Base-by-base conservation (phyloP, 1,140 invertebrate species). In the Ceratina australensis region DNA sequence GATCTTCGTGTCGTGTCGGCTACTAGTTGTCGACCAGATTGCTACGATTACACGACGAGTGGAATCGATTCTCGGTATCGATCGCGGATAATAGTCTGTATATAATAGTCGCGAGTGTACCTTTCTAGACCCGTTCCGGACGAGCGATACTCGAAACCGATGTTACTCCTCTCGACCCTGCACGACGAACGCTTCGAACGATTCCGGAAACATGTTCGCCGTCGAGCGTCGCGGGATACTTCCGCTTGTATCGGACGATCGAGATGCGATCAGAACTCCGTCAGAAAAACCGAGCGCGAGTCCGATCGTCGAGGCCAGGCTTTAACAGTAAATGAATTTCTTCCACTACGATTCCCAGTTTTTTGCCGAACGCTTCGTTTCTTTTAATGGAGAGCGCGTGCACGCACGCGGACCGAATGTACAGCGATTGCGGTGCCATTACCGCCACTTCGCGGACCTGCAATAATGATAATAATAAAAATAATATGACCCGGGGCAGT, bases 11-110 rank as follows among this genome's bases (percentile, higher is more conserved):
- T 61, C 33, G 59, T 61, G 52, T 59, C 59, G 78, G 22, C 26
- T 18, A 42, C 59, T 66, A 60, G 60, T 78, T 78, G 61, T 78
- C 83, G 71, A 78, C 28, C n/a, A 78, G 71, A 84, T 84, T 81
- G 79, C 82, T 59, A 67, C 83, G 72, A 85, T 85, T 85, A 84
- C 67, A 69, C 28, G 66, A 65, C 61, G 65, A 67, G 22, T 20
- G 75, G 79, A 84, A 84, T 84, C 75, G 79, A 84, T 81, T 79
- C 59, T 72, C 57, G 54, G 75, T 67, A 75, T 24, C 24, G 65
- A 69, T 69, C 52, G 59, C 56, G 71, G 68, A 77, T 83, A 83
- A 84, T 83, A 42, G 65, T 79, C 80, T 60, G 65, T 61, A 64
- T 69, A 60, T 80, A 84, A 84, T 73, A 73, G 67, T 74, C 50